Percentiles rank a stretch among this genome's conserved stretches.
phyloP scores from a whole-genome alignment of 2,888 invertebrate species.

The Tenthredo amoena region DNA sequence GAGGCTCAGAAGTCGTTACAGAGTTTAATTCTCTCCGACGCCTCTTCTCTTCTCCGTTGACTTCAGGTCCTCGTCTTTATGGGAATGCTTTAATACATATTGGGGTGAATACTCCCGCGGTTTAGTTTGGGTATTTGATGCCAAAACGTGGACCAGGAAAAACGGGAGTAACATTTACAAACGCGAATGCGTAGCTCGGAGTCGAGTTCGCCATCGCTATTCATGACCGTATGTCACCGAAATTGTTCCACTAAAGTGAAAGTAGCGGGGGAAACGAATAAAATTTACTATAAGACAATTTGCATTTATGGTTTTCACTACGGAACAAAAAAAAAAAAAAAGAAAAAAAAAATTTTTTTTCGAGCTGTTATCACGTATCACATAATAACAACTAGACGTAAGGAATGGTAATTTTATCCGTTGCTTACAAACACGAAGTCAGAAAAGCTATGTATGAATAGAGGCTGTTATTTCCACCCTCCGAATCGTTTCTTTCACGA shows the following conservation, averaged over 20 bases:
- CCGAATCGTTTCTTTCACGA: too few species aligned
- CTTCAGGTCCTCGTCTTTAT: conserved; percentile 6
- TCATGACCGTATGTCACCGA: conserved; percentile 50
- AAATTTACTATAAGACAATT: conserved; percentile 39
- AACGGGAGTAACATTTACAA: conserved; percentile 28
- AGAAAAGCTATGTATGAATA: background rate
- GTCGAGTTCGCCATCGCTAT: conserved; percentile 44
- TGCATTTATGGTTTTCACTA: background rate
- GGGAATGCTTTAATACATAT: conserved; percentile 29
- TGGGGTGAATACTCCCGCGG: background rate
- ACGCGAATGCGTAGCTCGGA: background rate
- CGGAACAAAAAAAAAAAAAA: too few species aligned
- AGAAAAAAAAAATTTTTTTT: too few species aligned
- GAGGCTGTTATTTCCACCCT: background rate
- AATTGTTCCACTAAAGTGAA: conserved; percentile 43
- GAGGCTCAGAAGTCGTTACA: conserved; percentile 36
- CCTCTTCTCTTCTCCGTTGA: background rate
- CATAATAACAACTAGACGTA: background rate
- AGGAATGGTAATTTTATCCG: background rate
- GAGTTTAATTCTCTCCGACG: conserved; percentile 49
- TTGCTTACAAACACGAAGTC: background rate
- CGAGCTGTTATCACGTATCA: too few species aligned
- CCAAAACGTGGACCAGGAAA: background rate
- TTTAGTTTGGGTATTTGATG: background rate
- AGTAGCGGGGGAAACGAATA: conserved; percentile 7